Evolutionary conservation across 2,113 vertebrate species (phyloP).

Genomic region (Bungarus multicinctus): DNA sequence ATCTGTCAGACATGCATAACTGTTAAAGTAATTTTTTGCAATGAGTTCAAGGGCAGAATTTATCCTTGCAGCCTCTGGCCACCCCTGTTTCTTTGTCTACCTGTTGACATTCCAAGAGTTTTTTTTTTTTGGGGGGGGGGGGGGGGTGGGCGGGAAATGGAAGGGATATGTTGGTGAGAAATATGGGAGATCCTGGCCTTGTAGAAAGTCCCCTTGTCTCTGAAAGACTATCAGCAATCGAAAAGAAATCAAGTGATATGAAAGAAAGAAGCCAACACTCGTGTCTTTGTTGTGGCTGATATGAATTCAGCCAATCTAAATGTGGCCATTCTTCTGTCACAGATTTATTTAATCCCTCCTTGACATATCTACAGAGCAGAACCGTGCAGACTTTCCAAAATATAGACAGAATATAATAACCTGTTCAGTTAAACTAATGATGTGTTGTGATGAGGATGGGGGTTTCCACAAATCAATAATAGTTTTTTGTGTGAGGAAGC

Average conservation of each 20-base stretch:
- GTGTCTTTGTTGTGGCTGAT: not conserved
- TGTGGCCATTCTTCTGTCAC: not conserved
- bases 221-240: not conserved
- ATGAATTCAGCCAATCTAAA: not conserved
- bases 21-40: not conserved
- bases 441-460: not conserved
- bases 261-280: not conserved
- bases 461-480: not conserved
- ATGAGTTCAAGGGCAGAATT: not conserved
- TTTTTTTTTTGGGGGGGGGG: no score
- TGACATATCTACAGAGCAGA: not conserved
- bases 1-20: not conserved
- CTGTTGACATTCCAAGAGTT: not conserved
- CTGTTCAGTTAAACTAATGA: not conserved
- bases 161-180: not conserved
- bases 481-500: not conserved
- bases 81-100: not conserved
- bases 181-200: not conserved
- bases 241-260: not conserved
- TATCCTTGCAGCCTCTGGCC: not conserved
- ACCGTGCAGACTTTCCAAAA: not conserved
- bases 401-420: not conserved
- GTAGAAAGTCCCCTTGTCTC: not conserved
- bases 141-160: not conserved
- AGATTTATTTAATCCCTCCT: not conserved